A percentile compares a stretch with the other conserved stretches of the same genome.
phyloP scores from a whole-genome alignment of 2,797 vertebrate species.

The Oreochromis grahami region DNA sequence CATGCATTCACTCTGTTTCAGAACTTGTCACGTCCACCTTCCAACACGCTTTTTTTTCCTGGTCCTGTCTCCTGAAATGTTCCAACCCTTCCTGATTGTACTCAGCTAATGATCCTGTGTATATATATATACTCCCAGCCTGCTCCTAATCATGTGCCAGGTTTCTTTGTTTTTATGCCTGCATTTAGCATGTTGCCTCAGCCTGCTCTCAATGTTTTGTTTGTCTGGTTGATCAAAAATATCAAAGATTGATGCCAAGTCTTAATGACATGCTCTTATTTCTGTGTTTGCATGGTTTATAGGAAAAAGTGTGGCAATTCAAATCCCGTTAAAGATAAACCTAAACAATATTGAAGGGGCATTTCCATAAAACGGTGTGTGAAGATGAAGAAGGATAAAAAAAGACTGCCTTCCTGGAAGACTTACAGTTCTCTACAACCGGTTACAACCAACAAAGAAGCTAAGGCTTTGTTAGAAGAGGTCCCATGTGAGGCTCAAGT shows the following conservation, averaged over 20 bases:
- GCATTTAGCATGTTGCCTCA: background rate
- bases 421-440: background rate
- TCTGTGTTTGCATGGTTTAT: background rate
- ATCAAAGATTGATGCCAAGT: background rate
- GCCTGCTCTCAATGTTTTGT: background rate
- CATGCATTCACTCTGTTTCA: background rate
- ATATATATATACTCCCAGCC: background rate
- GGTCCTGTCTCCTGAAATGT: background rate
- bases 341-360: background rate
- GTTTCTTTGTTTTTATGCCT: background rate
- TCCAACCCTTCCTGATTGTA: background rate
- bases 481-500: background rate
- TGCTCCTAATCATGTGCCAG: background rate
- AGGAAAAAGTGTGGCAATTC: background rate
- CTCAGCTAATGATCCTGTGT: background rate
- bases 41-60: rapidly evolving
- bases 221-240: background rate
- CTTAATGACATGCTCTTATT: background rate
- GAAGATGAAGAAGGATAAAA: background rate
- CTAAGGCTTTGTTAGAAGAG: background rate
- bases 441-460: background rate
- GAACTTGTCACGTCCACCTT: background rate
- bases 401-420: background rate
- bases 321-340: background rate
- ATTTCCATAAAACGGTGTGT: background rate